Conservation (phyloP, 1,140 invertebrate genomes). For the Chrysoperla carnea region DNA sequence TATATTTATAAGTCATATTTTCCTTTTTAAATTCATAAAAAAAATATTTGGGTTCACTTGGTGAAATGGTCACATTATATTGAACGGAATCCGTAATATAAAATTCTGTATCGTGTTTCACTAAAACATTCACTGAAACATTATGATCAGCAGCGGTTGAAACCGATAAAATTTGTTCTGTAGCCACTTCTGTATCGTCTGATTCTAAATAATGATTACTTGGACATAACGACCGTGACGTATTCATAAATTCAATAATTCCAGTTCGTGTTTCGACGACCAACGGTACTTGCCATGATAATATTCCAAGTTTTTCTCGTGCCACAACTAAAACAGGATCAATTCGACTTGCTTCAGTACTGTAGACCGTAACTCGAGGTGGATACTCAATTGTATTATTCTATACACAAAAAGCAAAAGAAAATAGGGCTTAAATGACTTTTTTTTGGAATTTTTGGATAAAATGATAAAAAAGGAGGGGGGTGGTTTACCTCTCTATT, state of each 20-base stretch:
- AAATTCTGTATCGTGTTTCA: slow-evolving; percentile 34
- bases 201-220: slow-evolving; percentile 19
- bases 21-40: slow-evolving; percentile 28
- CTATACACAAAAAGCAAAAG: too few relatives aligned
- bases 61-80: slow-evolving; percentile 22
- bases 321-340: slow-evolving; percentile 46
- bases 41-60: slow-evolving; percentile 26
- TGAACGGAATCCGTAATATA: slow-evolving; percentile 26
- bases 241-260: slow-evolving; percentile 31
- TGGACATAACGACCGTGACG: slow-evolving; percentile 44
- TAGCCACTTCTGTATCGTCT: slow-evolving; percentile 1
- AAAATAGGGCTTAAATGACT: too few relatives aligned
- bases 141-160: slow-evolving; percentile 32
- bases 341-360: slow-evolving; percentile 19
- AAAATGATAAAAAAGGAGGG: too few relatives aligned
- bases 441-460: too few relatives aligned
- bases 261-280: slow-evolving; percentile 27
- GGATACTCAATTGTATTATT: too few relatives aligned
- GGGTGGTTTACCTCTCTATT: too few relatives aligned
- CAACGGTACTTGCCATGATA: slow-evolving; percentile 51
- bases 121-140: slow-evolving; percentile 29
- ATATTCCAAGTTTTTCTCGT: slow-evolving; percentile 39
- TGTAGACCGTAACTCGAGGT: too few relatives aligned
- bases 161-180: slow-evolving; percentile 32
- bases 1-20: slow-evolving; percentile 26